Percentiles rank a stretch among this genome's conserved stretches.
phyloP scores from a whole-genome alignment of 2,797 vertebrate genomes.

The Typhlichthys subterraneus region DNA sequence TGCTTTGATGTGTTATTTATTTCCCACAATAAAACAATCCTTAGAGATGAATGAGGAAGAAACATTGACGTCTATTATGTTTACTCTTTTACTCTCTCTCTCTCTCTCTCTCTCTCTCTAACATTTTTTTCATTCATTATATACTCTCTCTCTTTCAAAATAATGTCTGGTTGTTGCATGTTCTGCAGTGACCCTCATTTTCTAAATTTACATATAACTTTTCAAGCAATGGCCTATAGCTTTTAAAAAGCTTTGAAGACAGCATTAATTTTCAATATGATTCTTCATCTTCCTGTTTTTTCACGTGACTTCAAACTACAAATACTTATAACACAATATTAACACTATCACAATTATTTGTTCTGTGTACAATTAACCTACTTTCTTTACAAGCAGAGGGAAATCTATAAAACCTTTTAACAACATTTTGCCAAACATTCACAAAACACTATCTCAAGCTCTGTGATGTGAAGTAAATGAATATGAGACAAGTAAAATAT shows the following conservation, averaged over 20 bases:
- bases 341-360: constrained; percentile 54
- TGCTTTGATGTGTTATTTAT: constrained; percentile 52
- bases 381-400: constrained; percentile 36
- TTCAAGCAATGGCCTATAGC: constrained; percentile 58
- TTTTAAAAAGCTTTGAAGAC: constrained; percentile 36
- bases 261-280: constrained; percentile 31
- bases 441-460: constrained; percentile 18
- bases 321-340: constrained; percentile 45
- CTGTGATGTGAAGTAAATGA: constrained; percentile 15
- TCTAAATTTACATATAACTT: constrained; percentile 73
- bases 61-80: constrained; percentile 26
- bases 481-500: constrained; percentile 15
- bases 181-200: constrained; percentile 72
- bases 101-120: constrained; percentile 15
- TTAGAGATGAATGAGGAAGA: constrained; percentile 49
- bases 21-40: constrained; percentile 36
- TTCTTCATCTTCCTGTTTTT: constrained; percentile 37
- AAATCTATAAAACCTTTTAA: constrained; percentile 40
- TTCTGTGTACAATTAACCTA: constrained; percentile 26
- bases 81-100: constrained; percentile 56
- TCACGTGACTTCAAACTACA: constrained; percentile 58
- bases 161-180: constrained; percentile 59
- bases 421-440: constrained; percentile 13
- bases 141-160: constrained; percentile 50
- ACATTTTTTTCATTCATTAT: constrained; percentile 18